Evolutionary conservation across 1,140 invertebrate species (phyloP), one percentile per base, ranked within the genome.

Genomic region (Pomacea maculata): DNA sequence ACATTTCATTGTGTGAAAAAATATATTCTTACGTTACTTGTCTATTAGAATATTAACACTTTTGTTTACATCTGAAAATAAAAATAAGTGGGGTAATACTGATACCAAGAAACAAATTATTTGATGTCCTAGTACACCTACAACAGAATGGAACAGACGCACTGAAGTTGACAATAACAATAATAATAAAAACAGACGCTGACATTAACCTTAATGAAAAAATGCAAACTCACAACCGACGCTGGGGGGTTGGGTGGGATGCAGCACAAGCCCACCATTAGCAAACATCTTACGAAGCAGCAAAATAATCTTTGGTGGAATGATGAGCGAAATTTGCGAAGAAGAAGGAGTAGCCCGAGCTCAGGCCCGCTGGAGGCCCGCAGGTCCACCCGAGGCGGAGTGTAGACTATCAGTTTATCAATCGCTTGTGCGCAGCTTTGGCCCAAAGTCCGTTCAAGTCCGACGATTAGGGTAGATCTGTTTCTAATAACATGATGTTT

Each of bases 401-500:
- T 72, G 71, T 77, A 55, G 65, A 74, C 61, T 75, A 82, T 82
- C 81, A 82, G 81, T 82, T 79, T 82, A 82, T 82, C 78, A 82
- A 82, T 82, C 81, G 78, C 64, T 72, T 45, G 74, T 79, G 67
- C 65, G 71, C 55, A 79, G 81, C 78, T 78, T 76, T 25, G 25
- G 67, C 6, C n/a, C 55, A 29, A 75, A 79, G 57, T 80, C 68
- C 67, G 52, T 79, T 68, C 61, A 80, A 83, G 71, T 80, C 81
- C 70, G 63, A 70, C 78, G 83, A 85, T 85, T 78, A 85, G 79
- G 45, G 79, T 80, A 78, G 79, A 85, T 85, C 78, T 85, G 77
- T 78, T 82, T 85, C 79, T 85, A 83, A 85, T 81, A 64, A 77
- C 45, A 29, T 54, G 64, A 75, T 78, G 77, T 80, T 80, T 74